Evolutionary conservation across 2,113 vertebrate genomes (phyloP), one percentile per base, ranked within the genome.

Genomic region (human): DNA sequence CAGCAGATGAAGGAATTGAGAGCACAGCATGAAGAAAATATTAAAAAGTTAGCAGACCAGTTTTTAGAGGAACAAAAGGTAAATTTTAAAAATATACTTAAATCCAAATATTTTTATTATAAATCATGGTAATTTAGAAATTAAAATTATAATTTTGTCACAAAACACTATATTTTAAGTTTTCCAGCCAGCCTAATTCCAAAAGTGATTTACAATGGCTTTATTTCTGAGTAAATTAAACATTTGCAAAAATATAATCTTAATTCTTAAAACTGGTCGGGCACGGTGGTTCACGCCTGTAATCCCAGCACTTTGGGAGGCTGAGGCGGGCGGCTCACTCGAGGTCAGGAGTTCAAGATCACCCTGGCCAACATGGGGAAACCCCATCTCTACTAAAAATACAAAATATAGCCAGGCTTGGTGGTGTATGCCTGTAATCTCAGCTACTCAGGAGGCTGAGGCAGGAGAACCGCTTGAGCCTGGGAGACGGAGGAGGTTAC

Each of bases 1-100:
- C 99, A 99, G 59, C 99, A 99, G 98, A 99, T 99, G 93, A 99
- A 99, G 96, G 99, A 99, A 92, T 99, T 99, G 96, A 99, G 99
- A 97, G 98, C 99, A 5, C 99, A 99, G 22, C 99, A 99, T 97
- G 99, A 99, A 98, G 99, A 99, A 97, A 98, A 98, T 95, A 99
- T 99, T 89, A 99, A 99, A 98, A 99, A 98, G 59, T 92, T 99
- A 98, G 98, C 99, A 98, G 98, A 99, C 96, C 98, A 98, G 64
- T 80, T 98, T 98, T 91, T 89, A n/a, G 98, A 88, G 95, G 98
- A 99, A 40, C 98, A 98, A 88, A 99, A 99, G 99, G 99, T 99
- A 98, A 98, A 2, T 32, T 16, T 57, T 2, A 45, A 32, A 59
- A 93, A 93, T 88, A 79, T 78, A 52, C n/a, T 97, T 92, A 73